Evolutionary conservation across 2,888 invertebrate species (phyloP).

Genomic region (Muschampia plurimacula): DNA sequence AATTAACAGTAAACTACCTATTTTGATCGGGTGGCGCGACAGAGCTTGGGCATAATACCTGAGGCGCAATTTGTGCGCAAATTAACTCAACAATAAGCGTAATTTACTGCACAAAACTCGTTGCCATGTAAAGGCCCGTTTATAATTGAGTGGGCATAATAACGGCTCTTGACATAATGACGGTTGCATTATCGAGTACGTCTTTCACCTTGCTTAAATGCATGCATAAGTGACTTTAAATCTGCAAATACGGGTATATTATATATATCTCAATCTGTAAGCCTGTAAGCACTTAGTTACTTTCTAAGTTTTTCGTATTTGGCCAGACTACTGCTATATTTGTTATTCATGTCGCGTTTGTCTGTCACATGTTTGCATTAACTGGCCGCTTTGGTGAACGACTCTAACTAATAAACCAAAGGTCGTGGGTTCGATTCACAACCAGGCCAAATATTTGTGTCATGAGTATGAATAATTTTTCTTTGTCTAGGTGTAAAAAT

Average conservation of each 20-base stretch:
- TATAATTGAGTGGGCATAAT: slow-evolving; percentile 57
- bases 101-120: slow-evolving; percentile 63
- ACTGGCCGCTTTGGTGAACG: no score
- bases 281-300: slow-evolving; percentile 28
- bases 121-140: slow-evolving; percentile 54
- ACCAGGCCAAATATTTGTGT: no score
- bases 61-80: slow-evolving; percentile 59
- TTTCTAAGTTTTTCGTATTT: slow-evolving; percentile 36
- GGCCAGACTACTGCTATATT: slow-evolving; percentile 25
- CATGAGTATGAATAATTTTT: no score
- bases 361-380: neutral
- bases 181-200: slow-evolving; percentile 52
- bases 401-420: no score
- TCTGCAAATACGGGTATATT: neutral
- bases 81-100: slow-evolving; percentile 60
- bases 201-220: slow-evolving; percentile 42
- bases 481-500: no score
- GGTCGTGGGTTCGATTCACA: no score
- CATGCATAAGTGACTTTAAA: slow-evolving; percentile 23
- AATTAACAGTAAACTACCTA: slow-evolving; percentile 25
- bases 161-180: slow-evolving; percentile 47
- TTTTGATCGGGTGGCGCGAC: slow-evolving; percentile 28
- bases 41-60: slow-evolving; percentile 49
- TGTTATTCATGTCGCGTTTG: slow-evolving; percentile 22
- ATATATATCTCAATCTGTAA: slow-evolving; percentile 13